Evolutionary conservation across 2,113 vertebrate genomes (phyloP).

Genomic region (Ailurus styani): DNA sequence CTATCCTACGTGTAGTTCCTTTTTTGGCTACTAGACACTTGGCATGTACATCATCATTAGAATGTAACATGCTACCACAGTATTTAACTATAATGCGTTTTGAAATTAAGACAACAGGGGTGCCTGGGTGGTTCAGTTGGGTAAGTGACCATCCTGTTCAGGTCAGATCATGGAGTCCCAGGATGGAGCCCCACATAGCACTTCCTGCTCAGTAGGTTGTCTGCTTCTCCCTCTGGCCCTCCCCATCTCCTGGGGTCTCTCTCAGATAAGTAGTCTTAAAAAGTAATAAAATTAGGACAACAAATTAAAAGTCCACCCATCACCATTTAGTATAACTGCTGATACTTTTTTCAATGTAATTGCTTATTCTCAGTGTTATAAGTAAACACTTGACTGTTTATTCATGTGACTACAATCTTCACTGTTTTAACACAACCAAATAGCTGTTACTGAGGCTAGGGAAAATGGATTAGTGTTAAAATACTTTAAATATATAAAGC

Average conservation of each 20-base stretch:
- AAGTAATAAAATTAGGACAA: no score
- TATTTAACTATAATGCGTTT: background rate
- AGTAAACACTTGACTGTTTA: background rate
- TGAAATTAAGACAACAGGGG: background rate
- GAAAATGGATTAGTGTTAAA: background rate
- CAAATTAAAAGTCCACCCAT: background rate
- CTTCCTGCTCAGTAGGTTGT: no score
- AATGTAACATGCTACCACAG: background rate
- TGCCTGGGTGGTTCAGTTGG: no score
- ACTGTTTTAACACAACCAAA: background rate
- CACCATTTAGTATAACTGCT: background rate
- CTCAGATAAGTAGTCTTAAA: no score
- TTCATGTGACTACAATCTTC: background rate
- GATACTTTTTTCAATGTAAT: background rate
- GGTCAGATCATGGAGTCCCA: no score
- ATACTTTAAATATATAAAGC: background rate
- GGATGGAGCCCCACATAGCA: no score
- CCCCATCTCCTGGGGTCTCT: no score
- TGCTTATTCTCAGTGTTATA: background rate
- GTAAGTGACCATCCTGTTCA: no score
- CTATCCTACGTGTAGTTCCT: background rate
- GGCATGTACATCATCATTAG: background rate
- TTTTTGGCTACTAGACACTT: background rate
- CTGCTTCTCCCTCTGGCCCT: no score
- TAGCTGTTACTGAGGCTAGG: background rate